Percentiles rank a stretch among this genome's conserved stretches.
These are phyloP conservation scores for Eriosoma lanigerum DNA, from an alignment of 1,140 invertebrate species.

Conservation along the genomic window DNA sequence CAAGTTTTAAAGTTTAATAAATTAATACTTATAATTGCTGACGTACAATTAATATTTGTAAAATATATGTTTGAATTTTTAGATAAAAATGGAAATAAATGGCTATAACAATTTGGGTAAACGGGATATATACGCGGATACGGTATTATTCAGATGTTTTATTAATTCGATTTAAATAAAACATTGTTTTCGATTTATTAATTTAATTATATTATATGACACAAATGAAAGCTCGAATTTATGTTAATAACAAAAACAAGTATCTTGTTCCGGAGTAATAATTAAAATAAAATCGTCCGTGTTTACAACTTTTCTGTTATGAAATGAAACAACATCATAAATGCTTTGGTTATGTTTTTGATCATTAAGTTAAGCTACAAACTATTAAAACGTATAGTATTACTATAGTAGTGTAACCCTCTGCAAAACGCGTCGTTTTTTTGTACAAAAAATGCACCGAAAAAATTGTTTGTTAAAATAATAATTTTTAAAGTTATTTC, in stretches of 20 bases:
- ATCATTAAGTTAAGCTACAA: conserved; percentile 17
- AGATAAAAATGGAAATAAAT: too few species aligned
- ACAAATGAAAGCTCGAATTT: background rate
- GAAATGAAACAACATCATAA: background rate
- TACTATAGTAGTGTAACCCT: background rate
- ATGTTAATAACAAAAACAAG: conserved; percentile 5
- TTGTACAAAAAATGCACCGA: too few species aligned
- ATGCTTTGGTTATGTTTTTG: conserved; percentile 15
- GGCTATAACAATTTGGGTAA: too few species aligned
- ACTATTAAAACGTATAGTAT: conserved; percentile 3
- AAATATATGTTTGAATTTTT: too few species aligned
- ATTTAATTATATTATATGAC: background rate
- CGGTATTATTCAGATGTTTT: background rate
- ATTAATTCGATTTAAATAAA: background rate
- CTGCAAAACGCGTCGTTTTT: background rate
- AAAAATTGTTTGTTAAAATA: too few species aligned
- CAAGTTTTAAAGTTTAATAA: too few species aligned
- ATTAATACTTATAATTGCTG: too few species aligned
- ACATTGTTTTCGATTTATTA: background rate
- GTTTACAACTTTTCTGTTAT: conserved; percentile 8
- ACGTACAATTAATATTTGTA: too few species aligned
- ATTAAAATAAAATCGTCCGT: conserved; percentile 32
- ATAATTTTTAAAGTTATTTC: too few species aligned
- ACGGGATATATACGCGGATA: too few species aligned
- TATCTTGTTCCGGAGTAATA: background rate